Conservation (phyloP, 1,140 invertebrate species). For the Caenorhabditis elegans region DNA sequence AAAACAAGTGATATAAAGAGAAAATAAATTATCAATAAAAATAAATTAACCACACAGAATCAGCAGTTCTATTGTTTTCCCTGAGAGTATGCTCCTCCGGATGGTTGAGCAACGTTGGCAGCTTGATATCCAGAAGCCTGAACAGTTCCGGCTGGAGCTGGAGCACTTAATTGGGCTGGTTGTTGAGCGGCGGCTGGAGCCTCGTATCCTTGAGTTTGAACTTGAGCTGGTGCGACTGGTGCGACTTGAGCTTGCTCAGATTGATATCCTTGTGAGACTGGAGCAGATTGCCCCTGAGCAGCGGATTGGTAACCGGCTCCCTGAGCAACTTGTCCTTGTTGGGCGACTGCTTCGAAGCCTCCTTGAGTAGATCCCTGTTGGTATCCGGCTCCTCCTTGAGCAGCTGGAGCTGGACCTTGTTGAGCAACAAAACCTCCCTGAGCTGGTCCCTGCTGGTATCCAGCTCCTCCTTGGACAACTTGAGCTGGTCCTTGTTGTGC, state of each 20-base stretch:
- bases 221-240: background rate
- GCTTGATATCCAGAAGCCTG: background rate
- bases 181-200: background rate
- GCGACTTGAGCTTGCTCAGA: background rate
- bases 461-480: too few species aligned
- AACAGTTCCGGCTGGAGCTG: background rate
- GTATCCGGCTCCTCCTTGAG: background rate
- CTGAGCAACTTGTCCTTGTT: background rate
- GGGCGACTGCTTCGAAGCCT: background rate
- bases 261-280: background rate
- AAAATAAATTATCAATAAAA: background rate
- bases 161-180: background rate
- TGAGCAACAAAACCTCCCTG: background rate
- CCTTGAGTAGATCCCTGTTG: background rate
- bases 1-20: background rate
- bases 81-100: constrained; percentile 3
- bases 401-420: too few species aligned
- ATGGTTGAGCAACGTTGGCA: background rate
- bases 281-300: too few species aligned
- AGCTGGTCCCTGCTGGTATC: too few species aligned
- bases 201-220: constrained; percentile 1
- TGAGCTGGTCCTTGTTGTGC: background rate
- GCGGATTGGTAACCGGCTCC: background rate
- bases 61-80: background rate
- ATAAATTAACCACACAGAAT: background rate